These are phyloP conservation scores for Bugulina stolonifera DNA, from an alignment of 2,888 invertebrate genomes.

Conservation along the genomic window DNA sequence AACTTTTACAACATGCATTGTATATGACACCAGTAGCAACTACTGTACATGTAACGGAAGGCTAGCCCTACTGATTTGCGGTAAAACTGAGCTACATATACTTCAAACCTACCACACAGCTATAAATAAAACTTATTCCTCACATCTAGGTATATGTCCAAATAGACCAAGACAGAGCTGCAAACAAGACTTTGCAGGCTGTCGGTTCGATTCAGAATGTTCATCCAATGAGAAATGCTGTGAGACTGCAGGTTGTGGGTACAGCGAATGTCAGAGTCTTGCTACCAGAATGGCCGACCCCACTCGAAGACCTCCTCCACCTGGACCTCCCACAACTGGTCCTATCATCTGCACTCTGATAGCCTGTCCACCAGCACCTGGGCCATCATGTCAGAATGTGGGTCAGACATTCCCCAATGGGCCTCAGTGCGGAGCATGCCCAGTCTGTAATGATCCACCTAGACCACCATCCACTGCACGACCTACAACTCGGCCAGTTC, in stretches of 20 bases:
- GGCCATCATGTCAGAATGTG: not conserved
- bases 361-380: constrained; percentile 1
- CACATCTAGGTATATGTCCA: not conserved
- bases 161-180: not conserved
- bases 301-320: not conserved
- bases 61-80: too few species aligned
- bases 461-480: not conserved
- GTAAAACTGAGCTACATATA: too few species aligned
- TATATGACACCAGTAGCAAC: too few species aligned
- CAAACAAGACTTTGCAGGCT: not conserved
- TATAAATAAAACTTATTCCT: too few species aligned
- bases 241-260: not conserved
- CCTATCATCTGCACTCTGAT: constrained; percentile 6
- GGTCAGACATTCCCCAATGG: constrained; percentile 2
- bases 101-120: too few species aligned
- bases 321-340: not conserved
- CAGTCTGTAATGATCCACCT: not conserved
- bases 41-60: too few species aligned
- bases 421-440: not conserved
- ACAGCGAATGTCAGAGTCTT: not conserved
- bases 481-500: not conserved
- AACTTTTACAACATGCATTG: too few species aligned
- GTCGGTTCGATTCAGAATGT: constrained; percentile 5
- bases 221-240: not conserved
- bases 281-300: not conserved